Conservation (phyloP, 2,797 vertebrate species). For the Anabacerthia variegaticeps region DNA sequence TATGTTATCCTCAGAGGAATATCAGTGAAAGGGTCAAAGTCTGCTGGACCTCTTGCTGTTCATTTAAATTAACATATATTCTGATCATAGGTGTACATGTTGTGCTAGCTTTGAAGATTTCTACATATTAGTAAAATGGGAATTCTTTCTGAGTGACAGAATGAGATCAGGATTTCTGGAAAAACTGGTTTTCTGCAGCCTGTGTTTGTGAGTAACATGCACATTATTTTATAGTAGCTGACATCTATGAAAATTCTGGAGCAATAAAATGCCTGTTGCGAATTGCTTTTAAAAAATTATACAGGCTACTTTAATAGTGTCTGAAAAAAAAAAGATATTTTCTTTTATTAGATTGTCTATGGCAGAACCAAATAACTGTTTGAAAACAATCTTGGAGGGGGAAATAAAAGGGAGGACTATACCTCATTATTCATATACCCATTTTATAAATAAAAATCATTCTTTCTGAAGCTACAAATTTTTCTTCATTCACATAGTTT, state of each 20-base stretch:
- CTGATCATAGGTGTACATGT: background rate
- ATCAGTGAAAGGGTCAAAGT: conserved; percentile 34
- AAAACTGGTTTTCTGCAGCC: background rate
- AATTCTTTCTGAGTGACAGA: background rate
- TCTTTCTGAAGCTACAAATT: background rate
- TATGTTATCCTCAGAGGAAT: conserved; percentile 68
- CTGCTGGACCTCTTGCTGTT: conserved; percentile 20
- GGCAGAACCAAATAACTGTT: conserved; percentile 4
- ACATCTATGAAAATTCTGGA: conserved; percentile 10
- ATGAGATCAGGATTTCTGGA: background rate
- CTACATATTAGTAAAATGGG: background rate
- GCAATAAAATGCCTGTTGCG: conserved; percentile 3
- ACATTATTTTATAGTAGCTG: conserved; percentile 11
- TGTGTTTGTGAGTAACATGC: background rate
- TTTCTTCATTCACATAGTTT: background rate
- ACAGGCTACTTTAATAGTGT: background rate
- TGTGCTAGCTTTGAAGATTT: background rate
- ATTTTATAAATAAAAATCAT: background rate
- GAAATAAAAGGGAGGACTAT: background rate
- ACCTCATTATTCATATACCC: background rate
- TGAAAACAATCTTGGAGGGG: background rate
- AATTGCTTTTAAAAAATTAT: conserved; percentile 53
- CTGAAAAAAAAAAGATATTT: conserved; percentile 14
- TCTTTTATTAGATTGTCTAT: conserved; percentile 16
- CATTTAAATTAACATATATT: conserved; percentile 40